Base-by-base conservation (phyloP, 2,797 vertebrate genomes). In the Hirundo rustica region DNA sequence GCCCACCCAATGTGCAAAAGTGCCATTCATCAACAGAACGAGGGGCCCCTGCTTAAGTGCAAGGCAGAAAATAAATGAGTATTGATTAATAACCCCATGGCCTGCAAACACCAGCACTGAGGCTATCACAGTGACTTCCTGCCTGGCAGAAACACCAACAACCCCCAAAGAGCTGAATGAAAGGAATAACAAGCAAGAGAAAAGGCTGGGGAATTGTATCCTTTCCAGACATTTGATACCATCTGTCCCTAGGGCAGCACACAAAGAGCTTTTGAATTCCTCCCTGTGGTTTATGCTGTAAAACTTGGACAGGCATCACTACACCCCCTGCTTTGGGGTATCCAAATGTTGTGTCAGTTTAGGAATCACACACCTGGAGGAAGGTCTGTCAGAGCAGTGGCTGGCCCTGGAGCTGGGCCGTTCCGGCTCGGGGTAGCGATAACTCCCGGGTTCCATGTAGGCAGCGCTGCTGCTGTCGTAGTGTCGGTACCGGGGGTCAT, bases 401-500 rank as follows among this genome's bases (percentile, higher is more conserved):
- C 99, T 99, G 2, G 98, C 91, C 96, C 99, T 98, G 68, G 99
- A 99, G 92, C 98, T 99, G 48, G 99, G 99, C 42, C 99, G 98
- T 12, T 99, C 99, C 0, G 98, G 98, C 77, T 99, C 99, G 2
- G 97, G 72, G 57, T 98, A 98, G 44, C 96, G 98, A 67, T 98
- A 98, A 88, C 92, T 93, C 3, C 94, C 98, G 7, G 97, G 87
- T 72, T 99, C 99, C 30, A 96, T 29, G 44, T 98, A 99, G 14
- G 96, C 96, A 4, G 94, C 44, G 16, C 98, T 51, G 83, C 96
- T 88, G 29, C 98, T 95, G 6, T 99, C 98, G 13, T 98, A 99
- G 93, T 97, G 97, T n/a, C 97, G 97, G 94, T 99, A 99, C 51
- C 98, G 98, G 1, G 98, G 97, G 84, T 99, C 98, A 9, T 98